These are phyloP conservation scores for Sicus ferrugineus DNA, from an alignment of 2,888 invertebrate species.

Conservation along the genomic window DNA sequence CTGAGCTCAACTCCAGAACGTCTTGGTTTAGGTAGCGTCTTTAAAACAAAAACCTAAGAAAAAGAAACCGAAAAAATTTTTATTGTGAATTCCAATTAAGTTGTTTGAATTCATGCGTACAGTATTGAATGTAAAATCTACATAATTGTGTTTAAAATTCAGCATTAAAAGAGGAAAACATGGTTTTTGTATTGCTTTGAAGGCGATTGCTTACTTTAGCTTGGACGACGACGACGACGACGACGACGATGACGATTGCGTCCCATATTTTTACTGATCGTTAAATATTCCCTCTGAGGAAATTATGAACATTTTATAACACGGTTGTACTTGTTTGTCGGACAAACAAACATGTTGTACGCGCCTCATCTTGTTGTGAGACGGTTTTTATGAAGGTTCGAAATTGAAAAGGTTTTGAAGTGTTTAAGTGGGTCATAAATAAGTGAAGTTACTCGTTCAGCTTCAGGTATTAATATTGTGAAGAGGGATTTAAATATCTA, in stretches of 20 bases:
- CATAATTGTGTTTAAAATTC: too few relatives aligned
- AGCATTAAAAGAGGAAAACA: too few relatives aligned
- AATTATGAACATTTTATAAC: constrained; percentile 10
- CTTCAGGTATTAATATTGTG: too few relatives aligned
- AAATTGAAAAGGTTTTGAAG: neutral
- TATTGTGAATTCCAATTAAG: neutral
- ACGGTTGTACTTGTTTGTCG: neutral
- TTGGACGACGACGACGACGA: neutral
- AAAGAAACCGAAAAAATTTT: neutral
- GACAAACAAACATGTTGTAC: constrained; percentile 16
- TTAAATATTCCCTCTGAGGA: constrained; percentile 10
- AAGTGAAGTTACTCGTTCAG: too few relatives aligned
- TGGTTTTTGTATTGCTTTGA: neutral
- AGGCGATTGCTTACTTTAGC: neutral
- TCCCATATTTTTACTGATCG: constrained; percentile 11
- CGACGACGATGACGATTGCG: too few relatives aligned
- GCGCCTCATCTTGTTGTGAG: neutral
- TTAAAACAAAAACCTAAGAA: neutral
- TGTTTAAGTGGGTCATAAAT: neutral
- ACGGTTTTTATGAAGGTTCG: constrained; percentile 7
- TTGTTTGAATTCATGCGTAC: neutral
- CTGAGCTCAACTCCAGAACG: neutral
- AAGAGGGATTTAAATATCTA: too few relatives aligned
- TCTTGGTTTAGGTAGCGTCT: neutral
- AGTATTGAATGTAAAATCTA: too few relatives aligned